phyloP scores from a whole-genome alignment of 2,888 invertebrate genomes.

The Lepidonotus clava region DNA sequence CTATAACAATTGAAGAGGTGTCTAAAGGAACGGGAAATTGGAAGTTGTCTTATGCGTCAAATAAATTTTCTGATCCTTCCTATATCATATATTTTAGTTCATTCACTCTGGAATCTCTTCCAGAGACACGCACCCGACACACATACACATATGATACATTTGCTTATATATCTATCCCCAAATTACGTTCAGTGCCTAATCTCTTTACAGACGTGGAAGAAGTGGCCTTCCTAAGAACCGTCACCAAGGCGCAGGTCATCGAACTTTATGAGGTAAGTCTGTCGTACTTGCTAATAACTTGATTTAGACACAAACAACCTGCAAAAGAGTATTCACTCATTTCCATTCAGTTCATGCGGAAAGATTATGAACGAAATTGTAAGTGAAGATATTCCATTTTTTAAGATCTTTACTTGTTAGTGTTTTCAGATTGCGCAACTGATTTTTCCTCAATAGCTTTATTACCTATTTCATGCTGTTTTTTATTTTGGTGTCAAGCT shows the following conservation, averaged over 20 bases:
- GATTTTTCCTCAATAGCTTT: neutral
- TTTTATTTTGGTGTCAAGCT: too few species aligned
- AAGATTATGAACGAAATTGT: neutral
- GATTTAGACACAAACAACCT: too few species aligned
- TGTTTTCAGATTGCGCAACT: neutral
- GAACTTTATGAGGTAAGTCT: conserved; percentile 6
- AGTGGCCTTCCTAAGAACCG: neutral
- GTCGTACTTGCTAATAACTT: too few species aligned
- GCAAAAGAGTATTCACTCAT: neutral
- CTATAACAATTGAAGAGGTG: neutral
- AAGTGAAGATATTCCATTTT: neutral
- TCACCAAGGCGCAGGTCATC: conserved; percentile 11
- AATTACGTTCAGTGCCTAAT: neutral
- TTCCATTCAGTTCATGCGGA: neutral
- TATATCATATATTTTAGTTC: neutral
- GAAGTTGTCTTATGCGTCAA: neutral
- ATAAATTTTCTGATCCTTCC: neutral
- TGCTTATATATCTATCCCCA: neutral
- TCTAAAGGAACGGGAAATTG: neutral
- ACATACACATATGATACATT: neutral
- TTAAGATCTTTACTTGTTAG: neutral
- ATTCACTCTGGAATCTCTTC: neutral
- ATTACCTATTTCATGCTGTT: too few species aligned
- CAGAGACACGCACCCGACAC: neutral
- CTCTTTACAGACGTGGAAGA: conserved; percentile 10